phyloP scores from a whole-genome alignment of 2,113 vertebrate genomes.

The Heptranchias perlo region DNA sequence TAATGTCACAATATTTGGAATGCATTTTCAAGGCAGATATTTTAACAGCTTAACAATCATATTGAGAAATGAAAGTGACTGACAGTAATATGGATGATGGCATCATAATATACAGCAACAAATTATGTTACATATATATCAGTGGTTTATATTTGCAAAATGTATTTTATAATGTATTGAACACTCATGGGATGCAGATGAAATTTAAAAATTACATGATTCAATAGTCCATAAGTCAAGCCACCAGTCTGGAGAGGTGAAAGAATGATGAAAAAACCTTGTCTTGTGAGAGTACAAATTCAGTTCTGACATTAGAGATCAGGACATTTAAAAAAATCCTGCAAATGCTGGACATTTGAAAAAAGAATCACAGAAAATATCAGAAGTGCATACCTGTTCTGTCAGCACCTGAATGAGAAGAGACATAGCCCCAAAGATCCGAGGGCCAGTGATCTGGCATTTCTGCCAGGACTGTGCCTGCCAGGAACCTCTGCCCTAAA shows the following conservation, averaged over 20 bases:
- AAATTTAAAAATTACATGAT: neutral
- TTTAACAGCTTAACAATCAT: neutral
- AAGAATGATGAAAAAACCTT: neutral
- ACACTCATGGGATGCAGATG: neutral
- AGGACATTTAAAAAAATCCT: neutral
- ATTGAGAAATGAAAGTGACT: neutral
- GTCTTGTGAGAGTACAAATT: neutral
- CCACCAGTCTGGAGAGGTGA: neutral
- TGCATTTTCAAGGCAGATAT: neutral
- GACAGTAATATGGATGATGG: neutral
- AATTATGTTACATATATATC: neutral
- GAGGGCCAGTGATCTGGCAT: neutral
- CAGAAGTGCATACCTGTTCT: neutral
- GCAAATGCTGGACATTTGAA: neutral
- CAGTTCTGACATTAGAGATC: neutral
- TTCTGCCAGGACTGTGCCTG: neutral
- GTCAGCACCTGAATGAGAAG: neutral
- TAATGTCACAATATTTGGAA: neutral
- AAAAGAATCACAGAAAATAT: neutral
- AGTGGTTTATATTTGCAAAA: neutral
- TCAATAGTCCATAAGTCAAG: neutral
- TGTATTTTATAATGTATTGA: neutral
- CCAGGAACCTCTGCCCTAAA: neutral
- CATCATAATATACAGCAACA: neutral
- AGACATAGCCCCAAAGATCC: neutral